Evolutionary conservation across 2,113 vertebrate genomes (phyloP).

Genomic region (Papio anubis): DNA sequence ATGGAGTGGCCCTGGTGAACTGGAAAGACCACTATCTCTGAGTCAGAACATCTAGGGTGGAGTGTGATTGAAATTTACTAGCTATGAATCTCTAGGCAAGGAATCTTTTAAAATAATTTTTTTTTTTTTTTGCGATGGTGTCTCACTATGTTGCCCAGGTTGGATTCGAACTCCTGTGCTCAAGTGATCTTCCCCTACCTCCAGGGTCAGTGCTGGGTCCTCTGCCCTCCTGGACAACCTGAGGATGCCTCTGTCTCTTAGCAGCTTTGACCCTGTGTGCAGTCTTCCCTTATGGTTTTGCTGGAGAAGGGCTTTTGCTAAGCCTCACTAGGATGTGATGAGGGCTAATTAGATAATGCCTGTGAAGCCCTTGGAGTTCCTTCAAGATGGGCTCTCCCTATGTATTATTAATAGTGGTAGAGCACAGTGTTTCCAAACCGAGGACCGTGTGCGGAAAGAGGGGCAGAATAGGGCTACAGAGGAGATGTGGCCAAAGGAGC

Average conservation of each 20-base stretch:
- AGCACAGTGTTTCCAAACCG: constrained; percentile 49
- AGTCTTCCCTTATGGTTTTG: neutral
- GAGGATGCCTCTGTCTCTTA: neutral
- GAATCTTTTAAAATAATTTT: neutral
- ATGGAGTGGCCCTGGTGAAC: neutral
- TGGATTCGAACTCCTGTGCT: neutral
- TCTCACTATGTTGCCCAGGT: neutral
- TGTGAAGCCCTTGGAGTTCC: constrained; percentile 25
- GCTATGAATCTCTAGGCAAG: neutral
- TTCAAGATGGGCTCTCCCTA: constrained; percentile 29
- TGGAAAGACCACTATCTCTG: neutral
- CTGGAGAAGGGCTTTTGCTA: constrained; percentile 12
- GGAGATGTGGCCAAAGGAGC: neutral
- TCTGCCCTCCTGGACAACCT: rapidly evolving
- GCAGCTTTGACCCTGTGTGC: neutral
- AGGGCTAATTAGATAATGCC: constrained; percentile 65
- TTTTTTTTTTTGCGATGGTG: neutral
- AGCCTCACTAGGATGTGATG: neutral
- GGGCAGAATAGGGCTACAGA: neutral
- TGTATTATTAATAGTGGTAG: constrained; percentile 62
- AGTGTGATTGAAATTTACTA: neutral
- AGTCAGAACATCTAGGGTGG: neutral
- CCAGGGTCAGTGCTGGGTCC: neutral
- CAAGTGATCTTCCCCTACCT: neutral
- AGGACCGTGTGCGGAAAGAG: neutral